These are phyloP conservation scores for Tanytarsus gracilentus DNA, from an alignment of 2,888 invertebrate genomes.

Conservation along the genomic window DNA sequence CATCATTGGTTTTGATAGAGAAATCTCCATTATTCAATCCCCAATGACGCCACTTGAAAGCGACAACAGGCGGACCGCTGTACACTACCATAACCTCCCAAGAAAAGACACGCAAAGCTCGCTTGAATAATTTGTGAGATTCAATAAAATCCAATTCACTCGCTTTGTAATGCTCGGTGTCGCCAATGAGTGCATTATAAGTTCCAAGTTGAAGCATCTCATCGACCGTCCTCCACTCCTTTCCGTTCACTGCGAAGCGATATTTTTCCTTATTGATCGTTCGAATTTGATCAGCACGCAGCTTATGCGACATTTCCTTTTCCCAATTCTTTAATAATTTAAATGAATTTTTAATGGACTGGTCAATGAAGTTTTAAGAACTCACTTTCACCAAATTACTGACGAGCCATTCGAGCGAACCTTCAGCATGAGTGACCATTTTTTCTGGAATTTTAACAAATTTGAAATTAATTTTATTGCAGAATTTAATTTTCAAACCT, in stretches of 20 bases:
- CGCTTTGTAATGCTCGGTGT: neutral
- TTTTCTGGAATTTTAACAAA: neutral
- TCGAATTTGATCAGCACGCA: neutral
- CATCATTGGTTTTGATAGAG: neutral
- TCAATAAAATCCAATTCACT: neutral
- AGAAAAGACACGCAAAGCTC: neutral
- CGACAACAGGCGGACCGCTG: slow-evolving; percentile 4
- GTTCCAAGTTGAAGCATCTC: neutral
- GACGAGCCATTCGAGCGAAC: neutral
- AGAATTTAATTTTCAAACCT: neutral
- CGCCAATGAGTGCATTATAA: neutral
- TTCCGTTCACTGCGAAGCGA: neutral
- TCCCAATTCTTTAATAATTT: neutral
- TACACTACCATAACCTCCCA: neutral
- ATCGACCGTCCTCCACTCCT: neutral
- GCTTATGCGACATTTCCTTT: neutral
- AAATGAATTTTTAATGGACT: neutral
- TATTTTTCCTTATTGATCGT: neutral
- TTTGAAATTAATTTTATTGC: neutral
- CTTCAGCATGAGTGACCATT: neutral
- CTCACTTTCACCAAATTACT: neutral
- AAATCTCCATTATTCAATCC: slow-evolving; percentile 1
- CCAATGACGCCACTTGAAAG: neutral
- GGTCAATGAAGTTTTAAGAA: neutral
- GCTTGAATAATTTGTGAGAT: neutral